Base-by-base conservation (phyloP, 2,113 vertebrate genomes). In the Carollia perspicillata region DNA sequence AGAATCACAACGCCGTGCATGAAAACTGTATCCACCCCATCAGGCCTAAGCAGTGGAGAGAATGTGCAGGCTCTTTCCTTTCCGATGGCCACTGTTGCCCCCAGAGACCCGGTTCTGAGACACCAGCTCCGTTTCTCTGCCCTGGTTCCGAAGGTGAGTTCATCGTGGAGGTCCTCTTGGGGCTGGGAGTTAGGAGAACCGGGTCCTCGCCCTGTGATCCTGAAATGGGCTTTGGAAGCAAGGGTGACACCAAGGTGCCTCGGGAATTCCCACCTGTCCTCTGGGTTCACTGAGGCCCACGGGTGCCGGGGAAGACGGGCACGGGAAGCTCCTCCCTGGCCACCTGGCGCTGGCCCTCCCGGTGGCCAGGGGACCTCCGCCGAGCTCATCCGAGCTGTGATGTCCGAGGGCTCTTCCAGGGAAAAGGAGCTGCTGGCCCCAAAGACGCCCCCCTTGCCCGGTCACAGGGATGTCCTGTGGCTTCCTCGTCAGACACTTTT, bases 151-250 rank as follows among this genome's bases (percentile, higher is more conserved):
- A 44, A 37, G 13, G 8, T 18, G 37, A 11, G 14, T 55, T 72
- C 89, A 69, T 84, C 65, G 71, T 20, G 18, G 6, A 65, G 18
- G 23, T 84, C 86, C 28, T 86, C n/a, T 49, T 40, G n/a, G 18
- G 6, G 69, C 51, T 28, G 66, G 33, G 42, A 81, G 33, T 69
- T 87, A 63, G 37, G 35, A 78, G 94, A 95, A 58, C 22, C 78
- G 63, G 35, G 7, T 22, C 40, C 44, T 90, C 81, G 63, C 69
- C 30, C 49, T 79, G 66, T 63, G 33, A 81, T 28, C 49, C 68
- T 74, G 63, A 85, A 81, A 81, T 81, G 60, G 78, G 40, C 53
- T 86, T 85, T 88, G 58, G 63, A 96, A 93, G 26, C 42, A 96
- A 91, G 66, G 86, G 72, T 51, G 49, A 63, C 55, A 58, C 49